Conservation (phyloP, 2,797 vertebrate genomes). For the Anolis apletophallus region DNA sequence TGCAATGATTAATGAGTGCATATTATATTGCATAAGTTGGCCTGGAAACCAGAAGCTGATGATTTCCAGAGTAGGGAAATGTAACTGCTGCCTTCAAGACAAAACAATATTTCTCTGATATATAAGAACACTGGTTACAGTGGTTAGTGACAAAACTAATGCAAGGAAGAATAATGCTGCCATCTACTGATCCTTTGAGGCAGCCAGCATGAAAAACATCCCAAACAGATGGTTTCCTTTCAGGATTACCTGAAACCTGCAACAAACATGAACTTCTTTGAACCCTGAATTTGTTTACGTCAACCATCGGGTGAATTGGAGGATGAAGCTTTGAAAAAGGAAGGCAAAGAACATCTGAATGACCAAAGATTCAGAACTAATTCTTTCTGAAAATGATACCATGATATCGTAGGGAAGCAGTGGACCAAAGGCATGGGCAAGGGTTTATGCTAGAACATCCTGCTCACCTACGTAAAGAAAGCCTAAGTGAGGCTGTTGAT, state of each 20-base stretch:
- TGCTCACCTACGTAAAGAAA: neutral
- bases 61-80: constrained; percentile 49
- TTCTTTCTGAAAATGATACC: constrained; percentile 1
- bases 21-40: constrained; percentile 40
- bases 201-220: constrained; percentile 30
- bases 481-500: neutral
- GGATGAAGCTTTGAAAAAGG: constrained; percentile 7
- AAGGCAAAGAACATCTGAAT: neutral
- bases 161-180: constrained; percentile 67
- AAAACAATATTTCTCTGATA: constrained; percentile 53
- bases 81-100: constrained; percentile 26
- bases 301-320: neutral
- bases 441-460: neutral
- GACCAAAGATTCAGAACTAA: neutral
- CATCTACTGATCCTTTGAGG: constrained; percentile 62
- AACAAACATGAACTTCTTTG: constrained; percentile 18
- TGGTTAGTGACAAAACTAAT: neutral
- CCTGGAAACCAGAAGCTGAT: constrained; percentile 48
- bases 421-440: neutral
- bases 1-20: constrained; percentile 36
- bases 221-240: constrained; percentile 40
- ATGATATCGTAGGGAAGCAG: neutral
- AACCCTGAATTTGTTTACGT: constrained; percentile 8
- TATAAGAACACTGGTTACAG: neutral
- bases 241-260: constrained; percentile 11